A percentile compares a stretch with the other conserved stretches of the same genome.
Evolutionary conservation across 2,888 invertebrate species (phyloP).

Genomic region (Apomyelois bistriatella): DNA sequence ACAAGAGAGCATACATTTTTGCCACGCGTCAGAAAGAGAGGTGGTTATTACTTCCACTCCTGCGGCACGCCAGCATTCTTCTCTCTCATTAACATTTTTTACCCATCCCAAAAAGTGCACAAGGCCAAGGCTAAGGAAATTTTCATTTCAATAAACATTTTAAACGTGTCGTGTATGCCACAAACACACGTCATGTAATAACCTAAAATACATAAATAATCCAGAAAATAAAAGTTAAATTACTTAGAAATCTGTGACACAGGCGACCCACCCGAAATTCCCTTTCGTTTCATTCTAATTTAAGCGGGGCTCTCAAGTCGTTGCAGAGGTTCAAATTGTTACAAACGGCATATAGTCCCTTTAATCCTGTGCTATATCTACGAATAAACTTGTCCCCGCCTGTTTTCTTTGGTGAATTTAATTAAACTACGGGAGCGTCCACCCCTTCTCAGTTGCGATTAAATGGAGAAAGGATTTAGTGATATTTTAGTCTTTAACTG

Average conservation of each 20-base stretch:
- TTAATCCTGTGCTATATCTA: conserved; percentile 8
- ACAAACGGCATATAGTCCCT: conserved; percentile 11
- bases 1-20: too few relatives aligned
- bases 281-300: conserved; percentile 7
- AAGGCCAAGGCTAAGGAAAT: too few relatives aligned
- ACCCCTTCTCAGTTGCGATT: neutral
- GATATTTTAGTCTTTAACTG: neutral
- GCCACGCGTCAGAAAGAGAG: too few relatives aligned
- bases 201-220: too few relatives aligned
- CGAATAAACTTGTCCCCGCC: conserved; percentile 12
- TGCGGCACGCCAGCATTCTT: too few relatives aligned
- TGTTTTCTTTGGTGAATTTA: conserved; percentile 14
- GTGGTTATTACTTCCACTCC: too few relatives aligned
- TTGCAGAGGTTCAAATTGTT: conserved; percentile 12
- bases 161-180: too few relatives aligned
- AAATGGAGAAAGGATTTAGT: neutral
- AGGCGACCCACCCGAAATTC: neutral
- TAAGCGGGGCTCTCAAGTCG: neutral
- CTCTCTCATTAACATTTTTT: too few relatives aligned
- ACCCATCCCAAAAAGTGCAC: too few relatives aligned
- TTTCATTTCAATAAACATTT: too few relatives aligned
- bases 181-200: too few relatives aligned
- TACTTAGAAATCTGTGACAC: neutral
- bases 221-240: too few relatives aligned
- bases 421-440: conserved; percentile 11